These are phyloP conservation scores for Ceratina japonica DNA, from an alignment of 1,140 invertebrate genomes.

Conservation along the genomic window DNA sequence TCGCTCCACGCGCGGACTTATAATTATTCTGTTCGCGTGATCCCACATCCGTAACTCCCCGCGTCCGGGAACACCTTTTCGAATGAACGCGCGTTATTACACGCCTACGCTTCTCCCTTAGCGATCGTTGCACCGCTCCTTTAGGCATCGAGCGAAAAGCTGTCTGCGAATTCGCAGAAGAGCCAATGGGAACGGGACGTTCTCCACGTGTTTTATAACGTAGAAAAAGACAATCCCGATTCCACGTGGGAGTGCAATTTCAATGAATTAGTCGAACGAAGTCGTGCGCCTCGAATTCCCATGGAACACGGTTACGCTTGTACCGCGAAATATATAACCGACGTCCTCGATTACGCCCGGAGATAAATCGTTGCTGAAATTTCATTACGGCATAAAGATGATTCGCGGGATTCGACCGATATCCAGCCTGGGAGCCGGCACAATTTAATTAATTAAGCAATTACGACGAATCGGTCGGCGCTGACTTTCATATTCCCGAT, in stretches of 20 bases:
- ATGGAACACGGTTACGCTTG: constrained; percentile 13
- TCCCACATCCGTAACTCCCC: neutral
- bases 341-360: constrained; percentile 17
- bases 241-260: constrained; percentile 28
- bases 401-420: neutral
- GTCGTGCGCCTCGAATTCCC: neutral
- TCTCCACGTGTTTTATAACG: constrained; percentile 8
- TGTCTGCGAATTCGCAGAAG: neutral
- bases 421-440: neutral
- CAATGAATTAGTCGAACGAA: constrained; percentile 30
- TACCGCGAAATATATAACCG: constrained; percentile 33
- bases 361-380: constrained; percentile 19
- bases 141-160: neutral
- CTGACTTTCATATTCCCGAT: neutral
- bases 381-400: neutral
- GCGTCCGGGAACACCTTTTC: neutral
- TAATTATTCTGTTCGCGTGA: constrained; percentile 57
- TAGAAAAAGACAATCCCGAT: constrained; percentile 6
- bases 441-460: neutral
- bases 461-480: neutral
- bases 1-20: constrained; percentile 56
- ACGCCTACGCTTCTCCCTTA: constrained; percentile 8
- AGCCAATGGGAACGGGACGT: neutral
- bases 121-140: neutral
- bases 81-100: constrained; percentile 35